Evolutionary conservation across 2,113 vertebrate species (phyloP), one percentile per base, ranked within the genome.

Genomic region (Nibea albiflora): DNA sequence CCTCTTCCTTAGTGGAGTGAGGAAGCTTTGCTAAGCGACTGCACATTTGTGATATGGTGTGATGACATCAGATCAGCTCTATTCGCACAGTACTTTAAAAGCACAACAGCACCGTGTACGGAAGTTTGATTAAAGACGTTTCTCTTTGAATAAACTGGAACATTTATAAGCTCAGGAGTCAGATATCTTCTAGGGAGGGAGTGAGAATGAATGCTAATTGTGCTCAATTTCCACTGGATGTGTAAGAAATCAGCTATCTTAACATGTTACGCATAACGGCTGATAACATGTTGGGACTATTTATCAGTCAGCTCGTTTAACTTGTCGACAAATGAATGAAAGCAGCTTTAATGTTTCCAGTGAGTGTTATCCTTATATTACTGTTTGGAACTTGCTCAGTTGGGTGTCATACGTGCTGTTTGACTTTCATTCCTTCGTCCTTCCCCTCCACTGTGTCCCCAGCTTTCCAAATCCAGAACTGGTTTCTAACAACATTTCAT

Each of bases 401-500:
- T 69, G 61, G 14, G 5, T 71, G 8, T 57, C 72, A 57, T 44
- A 50, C 44, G 22, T 26, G 47, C 46, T 81, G 28, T 88, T 86
- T 89, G 75, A 90, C 90, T 90, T 5, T 90, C 77, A 67, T 56
- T 56, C 82, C 87, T 47, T 42, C 80, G 14, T 2, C 75, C 81
- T 76, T 31, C 63, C 72, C 78, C 72, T 82, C 73, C 77, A 81
- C 78, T 31, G 66, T 82, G 60, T 85, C 85, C 86, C 90, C 88
- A 39, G 86, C 85, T 89, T 88, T 88, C 82, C 87, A 85, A 89
- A 83, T 85, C 90, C 90, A 92, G 85, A 90, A 83, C 83, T 80
- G 69, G 80, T 90, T 84, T 90, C 87, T 93, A 88, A 88, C 90
- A 82, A 77, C 89, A 93, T 91, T 78, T 86, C 85, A 86, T 88